phyloP scores from a whole-genome alignment of 2,888 invertebrate species.

The Orthosia incerta region DNA sequence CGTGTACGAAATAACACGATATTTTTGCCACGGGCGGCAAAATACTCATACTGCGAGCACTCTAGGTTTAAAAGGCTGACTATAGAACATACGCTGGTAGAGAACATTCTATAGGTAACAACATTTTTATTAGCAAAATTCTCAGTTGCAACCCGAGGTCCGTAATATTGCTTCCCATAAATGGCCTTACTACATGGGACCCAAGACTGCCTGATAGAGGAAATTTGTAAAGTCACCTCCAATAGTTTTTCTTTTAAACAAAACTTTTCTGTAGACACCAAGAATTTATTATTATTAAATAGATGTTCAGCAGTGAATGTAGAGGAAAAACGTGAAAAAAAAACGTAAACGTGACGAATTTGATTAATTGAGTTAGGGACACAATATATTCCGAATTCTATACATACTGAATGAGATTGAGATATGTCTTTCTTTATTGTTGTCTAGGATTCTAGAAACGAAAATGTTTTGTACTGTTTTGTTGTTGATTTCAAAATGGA shows the following conservation, averaged over 20 bases:
- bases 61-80: too few relatives aligned
- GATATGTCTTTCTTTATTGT: slow-evolving; percentile 7
- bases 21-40: too few relatives aligned
- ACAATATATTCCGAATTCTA: slow-evolving; percentile 28
- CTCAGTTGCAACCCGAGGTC: background rate
- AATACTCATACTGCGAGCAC: too few relatives aligned
- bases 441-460: slow-evolving; percentile 5
- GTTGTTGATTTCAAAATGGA: background rate
- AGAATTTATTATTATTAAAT: slow-evolving; percentile 18
- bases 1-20: too few relatives aligned
- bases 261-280: background rate
- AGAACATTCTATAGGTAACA: too few relatives aligned
- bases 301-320: slow-evolving; percentile 7
- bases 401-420: slow-evolving; percentile 27
- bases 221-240: background rate
- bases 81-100: too few relatives aligned
- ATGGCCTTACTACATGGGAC: slow-evolving; percentile 4
- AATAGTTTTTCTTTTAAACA: background rate
- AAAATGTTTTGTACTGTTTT: background rate
- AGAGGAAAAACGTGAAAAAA: too few relatives aligned
- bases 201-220: background rate
- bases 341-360: slow-evolving; percentile 29
- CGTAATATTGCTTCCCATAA: slow-evolving; percentile 3
- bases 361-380: slow-evolving; percentile 36
- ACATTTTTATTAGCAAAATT: background rate